Conservation (phyloP, 2,113 vertebrate genomes). For the Hirundichthys speculiger region DNA sequence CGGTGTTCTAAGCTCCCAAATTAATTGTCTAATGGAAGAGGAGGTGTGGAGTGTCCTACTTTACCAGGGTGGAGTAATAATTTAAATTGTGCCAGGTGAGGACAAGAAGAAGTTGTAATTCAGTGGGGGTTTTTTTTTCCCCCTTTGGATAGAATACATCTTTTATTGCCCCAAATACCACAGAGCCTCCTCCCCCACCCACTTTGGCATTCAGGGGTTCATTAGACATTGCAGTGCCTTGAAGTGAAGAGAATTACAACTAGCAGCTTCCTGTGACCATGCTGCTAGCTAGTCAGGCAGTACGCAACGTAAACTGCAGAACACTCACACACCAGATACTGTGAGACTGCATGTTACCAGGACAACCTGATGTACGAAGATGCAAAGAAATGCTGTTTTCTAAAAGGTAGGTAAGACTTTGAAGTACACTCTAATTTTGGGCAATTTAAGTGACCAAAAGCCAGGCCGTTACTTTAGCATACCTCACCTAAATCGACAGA, state of each 20-base stretch:
- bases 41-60: constrained; percentile 72
- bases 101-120: constrained; percentile 74
- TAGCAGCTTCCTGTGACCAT: constrained; percentile 28
- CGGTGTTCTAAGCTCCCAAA: constrained; percentile 72
- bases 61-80: constrained; percentile 69
- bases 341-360: constrained; percentile 20
- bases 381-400: constrained; percentile 32
- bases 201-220: constrained; percentile 69
- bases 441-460: constrained; percentile 80
- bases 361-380: constrained; percentile 25
- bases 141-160: constrained; percentile 53
- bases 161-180: constrained; percentile 73
- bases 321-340: constrained; percentile 10
- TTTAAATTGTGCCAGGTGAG: constrained; percentile 79
- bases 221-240: constrained; percentile 62
- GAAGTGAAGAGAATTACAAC: constrained; percentile 47
- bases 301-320: not conserved
- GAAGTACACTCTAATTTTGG: constrained; percentile 58
- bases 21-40: constrained; percentile 80
- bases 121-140: constrained; percentile 40
- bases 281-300: constrained; percentile 27
- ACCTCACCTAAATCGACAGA: constrained; percentile 85
- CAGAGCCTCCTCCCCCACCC: constrained; percentile 22
- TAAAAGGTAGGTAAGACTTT: constrained; percentile 34
- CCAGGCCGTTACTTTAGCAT: constrained; percentile 78